Evolutionary conservation across 2,888 invertebrate species (phyloP), one percentile per base, ranked within the genome.

Genomic region (Cremastobaeus sp.): DNA sequence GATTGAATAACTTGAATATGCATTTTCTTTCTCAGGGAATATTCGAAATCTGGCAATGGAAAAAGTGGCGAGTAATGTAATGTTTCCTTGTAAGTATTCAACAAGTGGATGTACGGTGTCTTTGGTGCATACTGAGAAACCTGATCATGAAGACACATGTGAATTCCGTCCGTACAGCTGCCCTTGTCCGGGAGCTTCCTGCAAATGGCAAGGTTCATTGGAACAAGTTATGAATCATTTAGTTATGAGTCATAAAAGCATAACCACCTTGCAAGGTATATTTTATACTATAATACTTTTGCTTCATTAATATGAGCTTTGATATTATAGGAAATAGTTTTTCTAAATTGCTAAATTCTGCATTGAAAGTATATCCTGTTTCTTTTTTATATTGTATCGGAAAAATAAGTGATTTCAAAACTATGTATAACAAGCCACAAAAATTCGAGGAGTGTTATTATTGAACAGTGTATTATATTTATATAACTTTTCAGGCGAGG

Each of bases 41-140:
- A 99, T 99, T 82, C 92, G 99, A 78, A 99, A 99, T 89, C 90
- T 99, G 86, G 99, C 98, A 25, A 98, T 99, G 98, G 99, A 99
- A 88, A 99, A 99, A 89, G 98, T 99, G 30, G 99, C 99, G 34
- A 95, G 96, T 82, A 98, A 97, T 82, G 96, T 99, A 43, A 95
- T 96, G 92, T 99, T 99, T 85, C 99, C 99, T 0, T 99, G 99
- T 90, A 98, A 98, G 89, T 99, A 98, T 90, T 95, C 96, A 60
- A 94, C 94, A 79, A 96, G 96, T 76, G 99, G 99, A 48, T 99
- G 99, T 88, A 92, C 93, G 12, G 94, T 94, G 80, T 95, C 97
- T 9, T 90, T 98, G 14, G 93, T 96, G 18, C 96, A 98, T 87
- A 97, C 97, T n/a, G 98, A 99, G 82, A 99, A 99, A 88, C 94